phyloP scores from a whole-genome alignment of 2,797 vertebrate genomes.

The Dryobates pubescens region DNA sequence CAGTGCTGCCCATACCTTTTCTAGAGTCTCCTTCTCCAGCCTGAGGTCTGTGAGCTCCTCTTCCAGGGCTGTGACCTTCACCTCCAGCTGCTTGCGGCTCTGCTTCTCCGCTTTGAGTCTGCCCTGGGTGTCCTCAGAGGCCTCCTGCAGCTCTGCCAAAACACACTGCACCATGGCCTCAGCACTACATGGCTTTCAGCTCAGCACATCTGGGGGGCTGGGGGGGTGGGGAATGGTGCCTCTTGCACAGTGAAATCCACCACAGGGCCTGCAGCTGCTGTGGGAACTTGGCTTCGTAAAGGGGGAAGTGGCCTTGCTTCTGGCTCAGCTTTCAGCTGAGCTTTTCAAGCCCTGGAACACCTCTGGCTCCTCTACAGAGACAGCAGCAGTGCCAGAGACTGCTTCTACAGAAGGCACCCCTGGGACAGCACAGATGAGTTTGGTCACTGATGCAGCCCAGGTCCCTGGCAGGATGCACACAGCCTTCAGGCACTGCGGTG shows the following conservation, averaged over 20 bases:
- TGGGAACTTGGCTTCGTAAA: neutral
- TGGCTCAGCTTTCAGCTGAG: neutral
- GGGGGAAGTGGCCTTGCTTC: neutral
- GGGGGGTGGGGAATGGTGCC: neutral
- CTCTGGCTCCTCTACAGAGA: neutral
- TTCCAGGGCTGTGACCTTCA: constrained; percentile 82
- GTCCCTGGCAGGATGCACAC: neutral
- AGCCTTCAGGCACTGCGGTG: neutral
- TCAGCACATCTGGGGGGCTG: neutral
- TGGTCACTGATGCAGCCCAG: neutral
- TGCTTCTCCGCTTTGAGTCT: constrained; percentile 89
- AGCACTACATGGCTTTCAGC: neutral
- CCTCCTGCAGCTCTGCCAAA: constrained; percentile 86
- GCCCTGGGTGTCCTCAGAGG: constrained; percentile 78
- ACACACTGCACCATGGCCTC: neutral
- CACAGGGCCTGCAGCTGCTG: neutral
- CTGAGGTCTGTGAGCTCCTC: constrained; percentile 89
- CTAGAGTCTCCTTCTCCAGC: constrained; percentile 87
- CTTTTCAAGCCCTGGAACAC: neutral
- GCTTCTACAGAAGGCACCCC: neutral
- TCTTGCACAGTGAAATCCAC: neutral
- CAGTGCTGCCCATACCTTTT: constrained; percentile 78
- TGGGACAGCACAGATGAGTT: too few species aligned
- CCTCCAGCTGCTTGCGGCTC: constrained; percentile 85
- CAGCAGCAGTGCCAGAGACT: neutral